Evolutionary conservation across 2,113 vertebrate species (phyloP).

Genomic region (Hymenochirus boettgeri): DNA sequence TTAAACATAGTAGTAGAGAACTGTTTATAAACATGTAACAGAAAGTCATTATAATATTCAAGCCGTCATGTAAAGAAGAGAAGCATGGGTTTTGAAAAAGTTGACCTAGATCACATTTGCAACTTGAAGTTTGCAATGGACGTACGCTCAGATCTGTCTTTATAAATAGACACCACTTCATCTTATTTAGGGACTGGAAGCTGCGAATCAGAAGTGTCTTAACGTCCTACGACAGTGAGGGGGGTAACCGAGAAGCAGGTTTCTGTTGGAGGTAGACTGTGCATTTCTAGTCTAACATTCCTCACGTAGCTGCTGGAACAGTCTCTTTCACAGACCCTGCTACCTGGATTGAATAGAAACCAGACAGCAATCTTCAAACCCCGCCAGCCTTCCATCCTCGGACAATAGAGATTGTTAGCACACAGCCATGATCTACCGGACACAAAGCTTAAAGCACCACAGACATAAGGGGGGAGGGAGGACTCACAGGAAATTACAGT

Average conservation of each 20-base stretch:
- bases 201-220: too few species aligned
- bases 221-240: background rate
- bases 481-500: constrained; percentile 93
- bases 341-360: constrained; percentile 98
- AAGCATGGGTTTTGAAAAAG: too few species aligned
- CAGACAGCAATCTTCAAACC: constrained; percentile 84
- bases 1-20: too few species aligned
- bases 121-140: too few species aligned
- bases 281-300: constrained; percentile 57
- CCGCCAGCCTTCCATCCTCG: constrained; percentile 76
- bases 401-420: constrained; percentile 96
- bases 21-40: too few species aligned
- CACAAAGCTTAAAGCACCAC: constrained; percentile 83
- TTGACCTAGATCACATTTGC: too few species aligned
- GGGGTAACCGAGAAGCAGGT: constrained; percentile 19
- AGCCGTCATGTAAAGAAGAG: too few species aligned
- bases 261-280: constrained; percentile 5
- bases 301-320: constrained; percentile 62
- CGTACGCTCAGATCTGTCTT: too few species aligned
- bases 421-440: constrained; percentile 78
- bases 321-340: constrained; percentile 70
- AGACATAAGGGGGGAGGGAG: constrained; percentile 58
- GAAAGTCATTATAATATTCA: too few species aligned
- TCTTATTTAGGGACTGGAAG: too few species aligned
- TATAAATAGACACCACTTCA: too few species aligned